Evolutionary conservation across 2,797 vertebrate species (phyloP).

Genomic region (Hydrocynus forskahlii): DNA sequence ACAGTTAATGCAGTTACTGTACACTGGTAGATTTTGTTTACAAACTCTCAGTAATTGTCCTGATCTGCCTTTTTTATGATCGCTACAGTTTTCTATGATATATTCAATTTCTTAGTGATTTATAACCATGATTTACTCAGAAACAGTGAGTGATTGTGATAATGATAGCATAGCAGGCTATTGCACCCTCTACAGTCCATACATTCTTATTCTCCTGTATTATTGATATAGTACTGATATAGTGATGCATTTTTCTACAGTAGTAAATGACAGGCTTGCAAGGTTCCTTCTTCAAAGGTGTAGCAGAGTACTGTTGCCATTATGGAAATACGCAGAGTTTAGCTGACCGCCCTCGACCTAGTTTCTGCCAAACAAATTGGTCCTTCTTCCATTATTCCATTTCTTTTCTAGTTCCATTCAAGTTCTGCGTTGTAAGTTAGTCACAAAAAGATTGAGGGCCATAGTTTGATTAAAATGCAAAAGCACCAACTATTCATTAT

Average conservation of each 20-base stretch:
- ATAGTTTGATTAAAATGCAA: no score
- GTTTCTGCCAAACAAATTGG: no score
- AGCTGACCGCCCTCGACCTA: neutral
- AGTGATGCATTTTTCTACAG: conserved; percentile 26
- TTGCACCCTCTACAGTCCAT: neutral
- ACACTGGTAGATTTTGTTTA: neutral
- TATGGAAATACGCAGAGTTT: neutral
- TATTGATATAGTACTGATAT: neutral
- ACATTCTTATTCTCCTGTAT: neutral
- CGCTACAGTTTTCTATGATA: neutral
- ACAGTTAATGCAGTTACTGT: no score
- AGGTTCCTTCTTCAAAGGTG: neutral
- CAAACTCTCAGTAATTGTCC: neutral
- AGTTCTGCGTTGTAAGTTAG: neutral
- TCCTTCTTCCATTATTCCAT: neutral
- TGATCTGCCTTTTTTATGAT: neutral
- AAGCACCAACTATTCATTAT: neutral
- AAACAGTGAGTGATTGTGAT: neutral
- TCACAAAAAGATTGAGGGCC: neutral
- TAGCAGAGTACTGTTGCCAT: neutral
- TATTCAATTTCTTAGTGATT: neutral
- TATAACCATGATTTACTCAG: neutral
- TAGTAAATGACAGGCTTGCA: neutral
- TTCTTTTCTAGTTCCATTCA: neutral
- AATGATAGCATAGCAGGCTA: neutral